Evolutionary conservation across 1,140 invertebrate genomes (phyloP).

Genomic region (Pogonus chalceus): DNA sequence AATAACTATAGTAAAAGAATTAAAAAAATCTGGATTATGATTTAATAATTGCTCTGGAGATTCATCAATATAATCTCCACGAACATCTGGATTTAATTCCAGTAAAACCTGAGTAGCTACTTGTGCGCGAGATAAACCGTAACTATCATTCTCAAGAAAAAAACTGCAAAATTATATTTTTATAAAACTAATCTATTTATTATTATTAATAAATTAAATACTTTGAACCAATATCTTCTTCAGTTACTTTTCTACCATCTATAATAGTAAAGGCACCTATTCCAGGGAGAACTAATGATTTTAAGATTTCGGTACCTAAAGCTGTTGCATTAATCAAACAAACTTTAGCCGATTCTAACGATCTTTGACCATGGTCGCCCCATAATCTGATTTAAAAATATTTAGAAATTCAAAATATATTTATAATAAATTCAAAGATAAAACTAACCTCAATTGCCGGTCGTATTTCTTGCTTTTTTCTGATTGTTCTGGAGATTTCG

Average conservation of each 20-base stretch:
- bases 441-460: slow-evolving; percentile 64
- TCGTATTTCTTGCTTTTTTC: slow-evolving; percentile 57
- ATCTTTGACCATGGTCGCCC: slow-evolving; percentile 92
- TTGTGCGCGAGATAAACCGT: slow-evolving; percentile 76
- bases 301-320: slow-evolving; percentile 89
- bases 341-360: slow-evolving; percentile 78
- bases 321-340: slow-evolving; percentile 93
- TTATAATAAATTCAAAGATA: slow-evolving; percentile 8
- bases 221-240: slow-evolving; percentile 90
- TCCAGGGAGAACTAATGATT: slow-evolving; percentile 88
- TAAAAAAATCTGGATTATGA: slow-evolving; percentile 83
- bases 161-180: slow-evolving; percentile 51
- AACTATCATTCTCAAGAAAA: slow-evolving; percentile 69
- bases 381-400: slow-evolving; percentile 69
- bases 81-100: slow-evolving; percentile 89
- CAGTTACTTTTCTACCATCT: slow-evolving; percentile 75
- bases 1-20: slow-evolving; percentile 79
- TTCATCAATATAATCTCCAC: slow-evolving; percentile 87
- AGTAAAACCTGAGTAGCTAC: slow-evolving; percentile 70
- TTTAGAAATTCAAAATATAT: neutral
- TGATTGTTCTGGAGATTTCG: slow-evolving; percentile 64
- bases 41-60: slow-evolving; percentile 70
- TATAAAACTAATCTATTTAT: slow-evolving; percentile 7
- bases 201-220: slow-evolving; percentile 36
- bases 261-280: slow-evolving; percentile 94